These are phyloP conservation scores for Parochlus steinenii DNA, from an alignment of 2,888 invertebrate species.

Conservation along the genomic window DNA sequence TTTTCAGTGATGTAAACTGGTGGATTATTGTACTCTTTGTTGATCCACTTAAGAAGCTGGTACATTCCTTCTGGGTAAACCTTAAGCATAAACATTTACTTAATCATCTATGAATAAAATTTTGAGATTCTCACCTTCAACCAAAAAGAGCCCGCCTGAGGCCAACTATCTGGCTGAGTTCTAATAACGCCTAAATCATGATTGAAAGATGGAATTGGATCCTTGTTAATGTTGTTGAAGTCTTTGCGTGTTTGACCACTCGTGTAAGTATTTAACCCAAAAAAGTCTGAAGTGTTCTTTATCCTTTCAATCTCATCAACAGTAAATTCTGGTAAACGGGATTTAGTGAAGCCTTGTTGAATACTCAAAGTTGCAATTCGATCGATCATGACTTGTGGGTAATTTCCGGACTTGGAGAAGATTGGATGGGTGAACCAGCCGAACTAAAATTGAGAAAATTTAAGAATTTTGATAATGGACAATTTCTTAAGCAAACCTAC, in stretches of 20 bases:
- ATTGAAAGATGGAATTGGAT: slow-evolving; percentile 36
- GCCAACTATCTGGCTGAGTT: slow-evolving; percentile 41
- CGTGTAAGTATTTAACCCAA: slow-evolving; percentile 61
- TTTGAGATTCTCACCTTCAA: slow-evolving; percentile 33
- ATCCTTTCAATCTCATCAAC: slow-evolving; percentile 40
- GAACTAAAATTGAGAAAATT: slow-evolving; percentile 34
- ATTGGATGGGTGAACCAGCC: slow-evolving; percentile 50
- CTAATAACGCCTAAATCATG: slow-evolving; percentile 43
- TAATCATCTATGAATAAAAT: neutral
- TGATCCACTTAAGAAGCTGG: slow-evolving; percentile 43
- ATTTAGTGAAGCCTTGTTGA: slow-evolving; percentile 37
- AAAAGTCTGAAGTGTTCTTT: slow-evolving; percentile 47
- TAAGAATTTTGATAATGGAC: slow-evolving; percentile 10
- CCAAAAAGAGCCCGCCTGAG: slow-evolving; percentile 40
- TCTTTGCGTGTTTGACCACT: slow-evolving; percentile 31
- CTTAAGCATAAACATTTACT: slow-evolving; percentile 24
- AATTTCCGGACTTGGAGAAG: slow-evolving; percentile 42
- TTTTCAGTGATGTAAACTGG: slow-evolving; percentile 42
- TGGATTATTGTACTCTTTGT: slow-evolving; percentile 39
- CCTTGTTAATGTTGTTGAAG: slow-evolving; percentile 26
- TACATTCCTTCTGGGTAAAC: slow-evolving; percentile 49
- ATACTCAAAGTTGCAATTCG: slow-evolving; percentile 38
- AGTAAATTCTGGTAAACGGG: slow-evolving; percentile 45
- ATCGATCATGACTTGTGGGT: slow-evolving; percentile 45
- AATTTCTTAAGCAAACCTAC: no score